phyloP scores from a whole-genome alignment of 1,140 invertebrate species.

The Drosophila kepulauana region DNA sequence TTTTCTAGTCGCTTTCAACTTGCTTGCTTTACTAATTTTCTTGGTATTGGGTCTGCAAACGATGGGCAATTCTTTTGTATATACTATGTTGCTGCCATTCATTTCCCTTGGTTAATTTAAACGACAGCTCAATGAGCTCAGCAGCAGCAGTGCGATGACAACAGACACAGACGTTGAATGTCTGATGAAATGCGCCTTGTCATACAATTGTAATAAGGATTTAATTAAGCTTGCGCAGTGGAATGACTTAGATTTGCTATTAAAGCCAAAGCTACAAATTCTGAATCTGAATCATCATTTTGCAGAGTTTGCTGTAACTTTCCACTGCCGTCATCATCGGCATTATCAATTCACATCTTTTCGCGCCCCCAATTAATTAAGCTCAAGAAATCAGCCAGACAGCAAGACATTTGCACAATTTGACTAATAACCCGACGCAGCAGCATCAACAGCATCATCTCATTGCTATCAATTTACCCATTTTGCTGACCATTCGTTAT shows the following conservation, averaged over 20 bases:
- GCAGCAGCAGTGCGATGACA: constrained; percentile 32
- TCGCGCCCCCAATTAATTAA: constrained; percentile 41
- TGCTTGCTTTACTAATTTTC: background rate
- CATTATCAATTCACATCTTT: constrained; percentile 21
- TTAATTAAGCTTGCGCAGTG: constrained; percentile 3
- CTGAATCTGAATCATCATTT: background rate
- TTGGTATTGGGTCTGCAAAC: constrained; percentile 23
- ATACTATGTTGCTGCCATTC: constrained; percentile 18
- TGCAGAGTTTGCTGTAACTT: background rate
- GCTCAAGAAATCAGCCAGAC: constrained; percentile 36
- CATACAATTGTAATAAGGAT: constrained; percentile 2
- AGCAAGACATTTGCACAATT: constrained; percentile 35
- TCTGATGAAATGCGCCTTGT: constrained; percentile 26
- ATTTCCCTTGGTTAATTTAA: constrained; percentile 42
- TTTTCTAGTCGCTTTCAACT: background rate
- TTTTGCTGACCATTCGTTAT: constrained; percentile 41
- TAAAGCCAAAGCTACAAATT: background rate
- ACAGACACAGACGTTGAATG: constrained; percentile 1
- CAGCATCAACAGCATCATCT: background rate
- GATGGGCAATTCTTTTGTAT: constrained; percentile 33
- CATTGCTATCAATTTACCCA: constrained; percentile 32
- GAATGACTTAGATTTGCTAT: background rate
- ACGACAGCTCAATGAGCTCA: constrained; percentile 48
- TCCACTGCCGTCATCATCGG: background rate
- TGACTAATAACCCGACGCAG: background rate